Conservation (phyloP, 2,888 invertebrate genomes). For the Andrena minutula region DNA sequence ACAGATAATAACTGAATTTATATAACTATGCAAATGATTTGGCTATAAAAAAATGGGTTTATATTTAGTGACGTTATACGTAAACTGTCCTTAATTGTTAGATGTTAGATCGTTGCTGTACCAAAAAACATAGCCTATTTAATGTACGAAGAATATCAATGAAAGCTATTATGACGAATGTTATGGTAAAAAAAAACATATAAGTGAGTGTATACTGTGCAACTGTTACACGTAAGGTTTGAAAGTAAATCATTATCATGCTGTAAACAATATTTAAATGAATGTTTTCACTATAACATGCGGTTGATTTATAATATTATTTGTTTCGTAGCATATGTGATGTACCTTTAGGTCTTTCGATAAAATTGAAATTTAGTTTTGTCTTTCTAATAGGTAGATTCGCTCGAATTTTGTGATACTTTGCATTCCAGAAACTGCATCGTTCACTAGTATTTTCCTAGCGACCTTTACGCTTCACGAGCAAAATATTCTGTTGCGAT, state of each 20-base stretch:
- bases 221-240: slow-evolving; percentile 67
- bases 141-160: slow-evolving; percentile 63
- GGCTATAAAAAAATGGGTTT: slow-evolving; percentile 65
- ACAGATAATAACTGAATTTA: slow-evolving; percentile 61
- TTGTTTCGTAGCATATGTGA: slow-evolving; percentile 27
- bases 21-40: slow-evolving; percentile 61
- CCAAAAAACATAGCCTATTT: slow-evolving; percentile 71
- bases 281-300: slow-evolving; percentile 56
- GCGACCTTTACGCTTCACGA: slow-evolving; percentile 22
- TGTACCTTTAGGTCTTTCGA: slow-evolving; percentile 1
- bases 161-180: slow-evolving; percentile 67
- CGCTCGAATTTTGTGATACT: slow-evolving; percentile 38
- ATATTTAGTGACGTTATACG: slow-evolving; percentile 68
- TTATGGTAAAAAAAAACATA: slow-evolving; percentile 62
- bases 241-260: slow-evolving; percentile 63
- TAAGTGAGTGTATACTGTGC: slow-evolving; percentile 67
- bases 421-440: slow-evolving; percentile 61
- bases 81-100: slow-evolving; percentile 74
- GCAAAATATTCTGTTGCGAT: slow-evolving; percentile 52
- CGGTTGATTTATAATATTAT: slow-evolving; percentile 42
- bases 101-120: slow-evolving; percentile 75
- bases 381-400: background rate
- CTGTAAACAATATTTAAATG: slow-evolving; percentile 54
- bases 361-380: slow-evolving; percentile 5
- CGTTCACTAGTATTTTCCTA: slow-evolving; percentile 43